Percentiles rank a stretch among this genome's conserved stretches.
Evolutionary conservation across 2,888 invertebrate genomes (phyloP).

Genomic region (Scaptomyza reducta): DNA sequence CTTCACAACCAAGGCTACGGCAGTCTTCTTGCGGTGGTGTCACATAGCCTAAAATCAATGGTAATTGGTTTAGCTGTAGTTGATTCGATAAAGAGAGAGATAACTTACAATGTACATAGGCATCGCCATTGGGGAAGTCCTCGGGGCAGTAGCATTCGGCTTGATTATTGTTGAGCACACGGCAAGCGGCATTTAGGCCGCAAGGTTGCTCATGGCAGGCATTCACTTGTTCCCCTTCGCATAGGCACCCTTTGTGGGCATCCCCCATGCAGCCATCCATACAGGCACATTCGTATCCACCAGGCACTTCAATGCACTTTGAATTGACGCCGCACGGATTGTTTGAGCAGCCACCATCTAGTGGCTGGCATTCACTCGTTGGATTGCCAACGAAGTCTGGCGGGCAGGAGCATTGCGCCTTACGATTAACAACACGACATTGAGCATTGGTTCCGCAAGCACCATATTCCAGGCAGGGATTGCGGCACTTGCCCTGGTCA

Average conservation of each 20-base stretch:
- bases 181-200: conserved; percentile 92
- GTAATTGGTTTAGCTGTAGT: too few relatives aligned
- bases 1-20: conserved; percentile 92
- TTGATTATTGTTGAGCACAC: conserved; percentile 87
- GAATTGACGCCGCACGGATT: conserved; percentile 94
- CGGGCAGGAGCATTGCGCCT: conserved; percentile 91
- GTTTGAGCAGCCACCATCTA: conserved; percentile 89
- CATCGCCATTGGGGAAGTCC: conserved; percentile 92
- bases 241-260: conserved; percentile 91
- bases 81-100: neutral
- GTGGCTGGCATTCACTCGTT: conserved; percentile 88
- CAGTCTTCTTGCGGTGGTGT: conserved; percentile 88
- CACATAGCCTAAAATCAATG: conserved; percentile 69
- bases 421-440: conserved; percentile 90
- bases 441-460: conserved; percentile 94
- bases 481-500: conserved; percentile 90
- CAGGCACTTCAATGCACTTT: conserved; percentile 90
- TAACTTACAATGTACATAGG: conserved; percentile 92
- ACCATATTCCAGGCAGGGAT: conserved; percentile 91
- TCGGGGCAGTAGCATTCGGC: conserved; percentile 94
- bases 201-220: conserved; percentile 92
- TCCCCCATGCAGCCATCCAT: conserved; percentile 92
- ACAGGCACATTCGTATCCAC: conserved; percentile 93
- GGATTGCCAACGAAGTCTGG: conserved; percentile 90
- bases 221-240: conserved; percentile 88